Evolutionary conservation across 2,113 vertebrate species (phyloP).

Genomic region (Triplophysa rosa): DNA sequence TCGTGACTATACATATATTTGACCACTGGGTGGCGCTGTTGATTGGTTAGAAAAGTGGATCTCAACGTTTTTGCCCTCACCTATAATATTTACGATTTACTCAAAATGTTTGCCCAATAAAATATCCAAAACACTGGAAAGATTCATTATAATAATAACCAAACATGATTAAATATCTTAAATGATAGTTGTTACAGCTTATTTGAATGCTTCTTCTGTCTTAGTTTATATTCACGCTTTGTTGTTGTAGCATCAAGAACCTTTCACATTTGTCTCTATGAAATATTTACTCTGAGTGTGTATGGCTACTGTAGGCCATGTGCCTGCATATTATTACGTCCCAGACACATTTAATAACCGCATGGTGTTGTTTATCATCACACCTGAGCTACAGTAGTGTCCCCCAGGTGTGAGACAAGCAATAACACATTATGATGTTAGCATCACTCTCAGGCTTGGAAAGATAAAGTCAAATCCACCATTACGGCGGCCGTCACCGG

Average conservation of each 20-base stretch:
- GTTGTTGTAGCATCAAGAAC: too few relatives aligned
- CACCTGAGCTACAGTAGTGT: neutral
- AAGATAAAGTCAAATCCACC: slow-evolving; percentile 26
- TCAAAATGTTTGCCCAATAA: too few relatives aligned
- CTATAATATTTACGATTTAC: too few relatives aligned
- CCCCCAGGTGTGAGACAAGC: neutral
- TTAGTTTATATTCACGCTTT: too few relatives aligned
- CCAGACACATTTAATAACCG: neutral
- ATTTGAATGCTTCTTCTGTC: too few relatives aligned
- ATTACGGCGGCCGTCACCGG: neutral
- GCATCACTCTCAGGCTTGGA: slow-evolving; percentile 6
- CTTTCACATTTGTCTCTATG: neutral
- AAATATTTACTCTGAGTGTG: neutral
- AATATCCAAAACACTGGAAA: too few relatives aligned
- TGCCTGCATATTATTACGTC: neutral
- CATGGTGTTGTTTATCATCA: neutral
- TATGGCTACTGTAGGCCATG: too few relatives aligned
- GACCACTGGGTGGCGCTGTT: slow-evolving; percentile 41
- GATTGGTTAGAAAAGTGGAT: neutral
- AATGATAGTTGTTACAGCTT: too few relatives aligned
- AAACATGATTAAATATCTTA: too few relatives aligned
- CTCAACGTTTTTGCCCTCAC: too few relatives aligned
- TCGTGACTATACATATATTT: neutral
- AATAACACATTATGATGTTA: neutral
- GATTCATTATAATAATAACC: too few relatives aligned